phyloP scores from a whole-genome alignment of 2,797 vertebrate genomes.

The Hozukius guyotensis region DNA sequence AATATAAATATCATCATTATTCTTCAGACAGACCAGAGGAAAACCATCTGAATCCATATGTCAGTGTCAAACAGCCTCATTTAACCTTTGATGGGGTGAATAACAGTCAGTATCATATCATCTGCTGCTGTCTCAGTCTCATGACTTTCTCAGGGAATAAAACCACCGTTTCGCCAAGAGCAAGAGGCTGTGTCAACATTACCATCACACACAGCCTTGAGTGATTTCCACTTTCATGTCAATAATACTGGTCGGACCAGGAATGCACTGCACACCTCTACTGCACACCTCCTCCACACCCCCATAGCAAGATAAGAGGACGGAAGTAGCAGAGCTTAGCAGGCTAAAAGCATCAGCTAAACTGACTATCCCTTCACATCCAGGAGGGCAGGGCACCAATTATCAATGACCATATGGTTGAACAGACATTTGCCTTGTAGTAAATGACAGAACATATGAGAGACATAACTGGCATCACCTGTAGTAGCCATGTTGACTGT shows the following conservation, averaged over 20 bases:
- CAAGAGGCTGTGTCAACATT: conserved; percentile 39
- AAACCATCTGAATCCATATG: neutral
- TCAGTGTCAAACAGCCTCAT: neutral
- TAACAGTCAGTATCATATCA: neutral
- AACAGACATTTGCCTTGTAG: neutral
- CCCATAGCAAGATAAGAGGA: conserved; percentile 46
- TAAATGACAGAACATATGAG: neutral
- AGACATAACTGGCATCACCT: neutral
- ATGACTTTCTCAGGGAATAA: neutral
- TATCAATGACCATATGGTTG: conserved; percentile 41
- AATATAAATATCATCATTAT: neutral
- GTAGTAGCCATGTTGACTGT: too few relatives aligned
- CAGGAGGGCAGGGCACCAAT: conserved; percentile 12
- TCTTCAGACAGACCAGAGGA: neutral
- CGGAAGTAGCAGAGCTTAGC: conserved; percentile 74
- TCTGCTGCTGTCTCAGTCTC: neutral
- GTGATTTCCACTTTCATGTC: conserved; percentile 15
- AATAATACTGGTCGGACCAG: conserved; percentile 15
- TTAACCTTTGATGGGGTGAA: neutral
- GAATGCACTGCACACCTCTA: conserved; percentile 12
- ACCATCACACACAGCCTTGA: conserved; percentile 4
- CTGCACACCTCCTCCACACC: conserved; percentile 5
- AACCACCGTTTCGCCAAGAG: conserved; percentile 24
- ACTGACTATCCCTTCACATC: conserved; percentile 35
- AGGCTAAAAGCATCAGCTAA: conserved; percentile 70